Evolutionary conservation across 2,888 invertebrate species (phyloP).

Genomic region (Ophion obscuratus): DNA sequence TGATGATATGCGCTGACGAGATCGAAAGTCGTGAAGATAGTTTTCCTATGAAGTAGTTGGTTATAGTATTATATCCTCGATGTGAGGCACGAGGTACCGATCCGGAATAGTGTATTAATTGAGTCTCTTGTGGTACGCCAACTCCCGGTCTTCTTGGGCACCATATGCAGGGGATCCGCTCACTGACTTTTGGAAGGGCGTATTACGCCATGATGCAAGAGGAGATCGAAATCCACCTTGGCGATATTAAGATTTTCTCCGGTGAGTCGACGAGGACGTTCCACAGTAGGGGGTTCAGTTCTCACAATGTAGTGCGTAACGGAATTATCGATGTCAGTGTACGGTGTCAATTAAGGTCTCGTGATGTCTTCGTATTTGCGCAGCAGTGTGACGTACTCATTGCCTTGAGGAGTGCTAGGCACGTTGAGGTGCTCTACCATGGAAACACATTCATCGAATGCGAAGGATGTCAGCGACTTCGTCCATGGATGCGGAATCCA

Average conservation of each 20-base stretch:
- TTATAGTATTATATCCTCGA: constrained; percentile 3
- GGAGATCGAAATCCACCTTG: not conserved
- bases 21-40: not conserved
- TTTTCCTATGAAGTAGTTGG: not conserved
- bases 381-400: not conserved
- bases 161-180: constrained; percentile 15
- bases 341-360: not conserved
- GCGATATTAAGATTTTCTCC: not conserved
- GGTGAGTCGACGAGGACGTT: not conserved
- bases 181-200: constrained; percentile 13
- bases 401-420: not conserved
- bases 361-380: not conserved
- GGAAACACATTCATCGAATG: not conserved
- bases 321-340: not conserved
- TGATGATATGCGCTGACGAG: not conserved
- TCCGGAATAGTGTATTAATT: constrained; percentile 43
- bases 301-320: not conserved
- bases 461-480: too few relatives aligned
- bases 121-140: constrained; percentile 23
- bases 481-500: too few relatives aligned
- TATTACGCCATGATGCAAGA: not conserved
- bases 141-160: not conserved
- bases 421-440: not conserved
- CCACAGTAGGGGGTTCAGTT: not conserved
- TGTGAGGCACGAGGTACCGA: not conserved